Conservation (phyloP, 2,113 vertebrate genomes). For the Lophochroa leadbeateri region DNA sequence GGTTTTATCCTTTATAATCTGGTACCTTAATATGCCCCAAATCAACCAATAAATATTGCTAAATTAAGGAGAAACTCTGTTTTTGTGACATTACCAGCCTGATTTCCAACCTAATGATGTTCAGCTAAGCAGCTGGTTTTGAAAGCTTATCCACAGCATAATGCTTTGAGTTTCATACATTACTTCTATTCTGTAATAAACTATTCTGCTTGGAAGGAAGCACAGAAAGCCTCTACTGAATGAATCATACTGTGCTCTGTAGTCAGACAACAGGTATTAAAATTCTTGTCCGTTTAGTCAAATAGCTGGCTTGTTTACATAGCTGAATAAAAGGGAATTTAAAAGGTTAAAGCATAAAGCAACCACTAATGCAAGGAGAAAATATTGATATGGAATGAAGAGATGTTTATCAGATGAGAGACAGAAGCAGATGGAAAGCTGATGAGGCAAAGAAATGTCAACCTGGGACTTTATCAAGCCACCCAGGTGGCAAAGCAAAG, state of each 20-base stretch:
- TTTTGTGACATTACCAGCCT: neutral
- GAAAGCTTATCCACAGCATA: neutral
- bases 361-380: neutral
- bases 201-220: neutral
- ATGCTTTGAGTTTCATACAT: neutral
- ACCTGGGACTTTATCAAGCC: constrained; percentile 26
- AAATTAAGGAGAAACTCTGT: neutral
- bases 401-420: neutral
- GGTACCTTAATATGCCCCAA: neutral
- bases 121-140: neutral
- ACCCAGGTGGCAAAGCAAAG: constrained; percentile 46
- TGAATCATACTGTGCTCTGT: neutral
- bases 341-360: neutral
- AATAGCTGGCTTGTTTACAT: neutral
- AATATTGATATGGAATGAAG: neutral
- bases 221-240: neutral
- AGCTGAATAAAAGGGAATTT: neutral
- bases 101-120: neutral
- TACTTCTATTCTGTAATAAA: neutral
- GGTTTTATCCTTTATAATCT: neutral
- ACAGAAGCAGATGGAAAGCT: constrained; percentile 55
- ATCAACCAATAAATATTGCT: neutral
- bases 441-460: constrained; percentile 61
- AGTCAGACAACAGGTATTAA: neutral
- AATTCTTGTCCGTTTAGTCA: neutral